Base-by-base conservation (phyloP, 2,888 invertebrate species). In the Mystacides longicornis region DNA sequence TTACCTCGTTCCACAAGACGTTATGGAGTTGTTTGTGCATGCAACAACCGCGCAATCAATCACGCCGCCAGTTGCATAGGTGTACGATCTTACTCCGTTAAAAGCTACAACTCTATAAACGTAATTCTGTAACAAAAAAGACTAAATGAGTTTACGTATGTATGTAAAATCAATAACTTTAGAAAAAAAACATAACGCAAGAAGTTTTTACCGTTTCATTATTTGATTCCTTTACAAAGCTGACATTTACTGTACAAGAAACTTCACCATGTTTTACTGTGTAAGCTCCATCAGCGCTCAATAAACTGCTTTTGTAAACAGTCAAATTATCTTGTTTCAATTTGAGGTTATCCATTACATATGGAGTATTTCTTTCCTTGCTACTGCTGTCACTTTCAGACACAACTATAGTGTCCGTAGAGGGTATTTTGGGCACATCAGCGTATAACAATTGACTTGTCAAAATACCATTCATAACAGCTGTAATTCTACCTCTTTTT, bases 41-140 rank as follows among this genome's bases (percentile, higher is more conserved):
- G 79, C 74, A 7, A 80, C 63, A 4, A 82, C 64, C 1, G 73
- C 71, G 55, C 82, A 82, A 16, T 74, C 62, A 62, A 79, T 73
- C 2, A 69, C 64, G 1, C 79, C 80, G 0, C 77, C 79, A 1
- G 74, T 71, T 1, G 69, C 73, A 11, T 74, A 58, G 0, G 75
- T 75, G 63, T 68, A 80, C 1, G 71, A 69, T n/a, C 81, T 69
- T 0, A 79, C 72, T 0, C 81, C 81, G 45, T 73, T 71, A 60
- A 76, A 80, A 0, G 73, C 78, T 0, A 70, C 70, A 1, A 80
- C 72, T 61, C 75, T 72, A 61, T 82, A 81, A 46, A 66, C 66
- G 62, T 81, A 80, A n/a, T 63, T 37, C 37, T 37, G 37, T 3
- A 37, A 37, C 3, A 11, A 5, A 27, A 7, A 27, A 27, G 27